A percentile compares a stretch with the other conserved stretches of the same genome.
These are phyloP conservation scores for Drosophila maculinotata DNA, from an alignment of 2,888 invertebrate genomes.

Conservation along the genomic window DNA sequence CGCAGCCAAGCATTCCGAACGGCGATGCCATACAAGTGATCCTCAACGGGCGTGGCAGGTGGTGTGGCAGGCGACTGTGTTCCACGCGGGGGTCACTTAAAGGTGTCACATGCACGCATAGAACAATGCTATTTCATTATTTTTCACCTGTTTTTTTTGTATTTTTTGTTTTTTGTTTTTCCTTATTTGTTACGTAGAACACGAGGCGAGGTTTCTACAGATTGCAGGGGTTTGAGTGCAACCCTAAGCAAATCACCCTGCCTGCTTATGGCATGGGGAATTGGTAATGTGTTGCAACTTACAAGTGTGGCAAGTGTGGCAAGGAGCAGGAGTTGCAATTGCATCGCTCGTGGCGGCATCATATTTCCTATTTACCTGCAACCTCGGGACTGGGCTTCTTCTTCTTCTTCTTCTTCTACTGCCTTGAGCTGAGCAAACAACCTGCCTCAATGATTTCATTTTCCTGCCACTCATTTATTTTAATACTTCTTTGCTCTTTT, in stretches of 20 bases:
- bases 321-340: conserved; percentile 55
- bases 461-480: background rate
- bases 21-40: conserved; percentile 83
- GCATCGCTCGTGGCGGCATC: conserved; percentile 68
- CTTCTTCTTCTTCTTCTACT: too few relatives aligned
- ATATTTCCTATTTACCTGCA: conserved; percentile 63
- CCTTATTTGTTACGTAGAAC: background rate
- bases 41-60: conserved; percentile 2
- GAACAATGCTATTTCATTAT: conserved; percentile 76
- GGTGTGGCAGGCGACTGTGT: background rate
- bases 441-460: conserved; percentile 56
- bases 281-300: conserved; percentile 3
- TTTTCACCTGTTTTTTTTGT: conserved; percentile 21
- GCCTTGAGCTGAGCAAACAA: conserved; percentile 1
- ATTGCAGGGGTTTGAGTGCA: background rate
- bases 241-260: background rate
- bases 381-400: conserved; percentile 64
- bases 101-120: conserved; percentile 51
- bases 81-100: conserved; percentile 18
- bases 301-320: background rate
- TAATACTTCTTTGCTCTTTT: background rate
- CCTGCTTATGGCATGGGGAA: background rate
- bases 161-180: too few relatives aligned
- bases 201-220: conserved; percentile 15
- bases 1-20: conserved; percentile 76